phyloP scores from a whole-genome alignment of 2,113 vertebrate genomes.

The Nyctibius bracteatus region DNA sequence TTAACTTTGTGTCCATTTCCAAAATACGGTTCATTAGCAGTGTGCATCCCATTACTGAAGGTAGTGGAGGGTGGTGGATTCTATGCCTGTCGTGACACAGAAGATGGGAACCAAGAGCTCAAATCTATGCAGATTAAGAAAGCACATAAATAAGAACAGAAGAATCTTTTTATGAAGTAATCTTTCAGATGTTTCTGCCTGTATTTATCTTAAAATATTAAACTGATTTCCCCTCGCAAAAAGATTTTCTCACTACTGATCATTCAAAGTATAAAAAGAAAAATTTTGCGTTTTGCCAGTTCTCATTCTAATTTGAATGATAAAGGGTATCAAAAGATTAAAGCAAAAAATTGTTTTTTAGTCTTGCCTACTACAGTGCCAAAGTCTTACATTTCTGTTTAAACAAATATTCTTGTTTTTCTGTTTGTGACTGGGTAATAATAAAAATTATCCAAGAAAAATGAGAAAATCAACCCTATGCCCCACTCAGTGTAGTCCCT shows the following conservation, averaged over 20 bases:
- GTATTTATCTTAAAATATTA: neutral
- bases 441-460: neutral
- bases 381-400: constrained; percentile 29
- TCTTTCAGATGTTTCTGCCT: neutral
- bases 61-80: neutral
- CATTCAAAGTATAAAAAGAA: neutral
- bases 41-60: neutral
- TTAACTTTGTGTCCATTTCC: neutral
- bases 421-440: neutral
- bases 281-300: constrained; percentile 6
- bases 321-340: neutral
- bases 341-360: constrained; percentile 7
- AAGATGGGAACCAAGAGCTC: neutral
- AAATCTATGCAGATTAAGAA: neutral
- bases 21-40: neutral
- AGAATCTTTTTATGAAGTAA: neutral
- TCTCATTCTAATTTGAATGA: neutral
- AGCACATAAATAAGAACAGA: neutral
- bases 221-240: neutral
- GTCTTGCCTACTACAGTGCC: neutral
- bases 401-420: constrained; percentile 29
- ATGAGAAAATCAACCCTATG: neutral
- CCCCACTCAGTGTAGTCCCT: neutral
- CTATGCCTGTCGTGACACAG: neutral
- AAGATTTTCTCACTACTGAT: neutral